These are phyloP conservation scores for Montipora efflorescens DNA, from an alignment of 64 coral and sea anemone genomes.

Conservation along the genomic window DNA sequence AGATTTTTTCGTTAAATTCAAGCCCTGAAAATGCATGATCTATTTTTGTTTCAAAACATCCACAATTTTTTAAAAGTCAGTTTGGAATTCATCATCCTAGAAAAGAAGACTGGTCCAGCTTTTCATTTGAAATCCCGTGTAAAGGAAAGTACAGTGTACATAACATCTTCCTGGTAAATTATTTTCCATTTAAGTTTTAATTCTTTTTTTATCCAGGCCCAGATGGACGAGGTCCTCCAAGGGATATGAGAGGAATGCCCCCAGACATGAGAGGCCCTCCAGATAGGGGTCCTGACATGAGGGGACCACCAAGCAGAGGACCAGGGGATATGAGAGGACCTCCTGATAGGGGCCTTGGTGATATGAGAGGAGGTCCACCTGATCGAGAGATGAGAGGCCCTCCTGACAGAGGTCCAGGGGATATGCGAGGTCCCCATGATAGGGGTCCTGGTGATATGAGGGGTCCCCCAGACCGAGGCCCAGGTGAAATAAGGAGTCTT, in stretches of 20 bases:
- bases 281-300: slow-evolving; percentile 72
- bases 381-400: slow-evolving; percentile 82
- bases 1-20: too few relatives aligned
- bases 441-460: slow-evolving; percentile 3
- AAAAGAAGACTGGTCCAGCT: background rate
- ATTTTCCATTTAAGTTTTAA: background rate
- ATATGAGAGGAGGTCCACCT: slow-evolving; percentile 22
- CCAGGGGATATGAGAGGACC: slow-evolving; percentile 66
- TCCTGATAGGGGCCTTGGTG: slow-evolving; percentile 35
- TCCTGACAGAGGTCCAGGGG: slow-evolving; percentile 38
- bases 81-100: too few relatives aligned
- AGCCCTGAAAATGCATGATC: too few relatives aligned
- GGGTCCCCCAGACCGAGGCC: slow-evolving; percentile 22
- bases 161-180: background rate
- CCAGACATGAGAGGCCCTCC: slow-evolving; percentile 85
- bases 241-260: slow-evolving; percentile 81
- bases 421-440: slow-evolving; percentile 85
- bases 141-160: background rate
- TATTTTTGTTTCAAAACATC: too few relatives aligned
- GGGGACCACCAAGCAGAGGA: slow-evolving; percentile 71
- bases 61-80: too few relatives aligned
- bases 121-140: too few relatives aligned
- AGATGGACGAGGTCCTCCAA: slow-evolving; percentile 66
- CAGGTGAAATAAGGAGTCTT: slow-evolving; percentile 57
- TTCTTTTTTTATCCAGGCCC: slow-evolving; percentile 8